Base-by-base conservation (phyloP, 2,113 vertebrate genomes). In the Marmota flaviventris region DNA sequence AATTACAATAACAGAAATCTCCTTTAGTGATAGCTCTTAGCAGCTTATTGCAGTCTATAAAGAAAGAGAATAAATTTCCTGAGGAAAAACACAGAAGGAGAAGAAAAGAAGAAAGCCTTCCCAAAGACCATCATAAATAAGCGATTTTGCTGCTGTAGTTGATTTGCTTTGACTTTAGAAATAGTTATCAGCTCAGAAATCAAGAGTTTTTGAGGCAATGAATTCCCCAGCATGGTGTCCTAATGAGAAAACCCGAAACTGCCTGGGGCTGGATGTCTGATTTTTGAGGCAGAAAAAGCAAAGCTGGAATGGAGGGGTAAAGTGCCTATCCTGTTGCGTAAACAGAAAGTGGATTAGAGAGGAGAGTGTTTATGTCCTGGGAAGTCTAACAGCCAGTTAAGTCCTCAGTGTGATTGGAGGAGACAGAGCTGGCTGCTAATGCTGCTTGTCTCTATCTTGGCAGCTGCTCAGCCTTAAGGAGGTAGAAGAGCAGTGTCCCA, bases 81-180 rank as follows among this genome's bases (percentile, higher is more conserved):
- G n/a, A 32, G 63, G 48, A 72, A n/a, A 39, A 76, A 29, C 53
- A 77, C 7, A 67, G 16, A 61, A 25, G 27, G 20, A 45, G 72
- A 78, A 90, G 79, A 51, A 89, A 85, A 73, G 48, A 29, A 95
- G 96, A 96, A 53, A 95, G 93, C 81, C 81, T 93, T 72, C 51
- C 58, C 39, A 75, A 98, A 94, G 25, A 79, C 85, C 95, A 77
- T 81, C 91, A 94, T 93, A 98, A 98, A 97, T 97, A 96, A 97
- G 94, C 67, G 70, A 56, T 91, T 97, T 95, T 75, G 24, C 25
- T n/a, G 63, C 58, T 95, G 96, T 95, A 81, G 76, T 53, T 97
- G 97, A 95, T 91, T 94, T 63, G 95, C 51, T 53, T 72, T 96
- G 91, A 93, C 93, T 92, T 67, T 9, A 72, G 72, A 97, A 87